These are phyloP conservation scores for Melinaea menophilus DNA, from an alignment of 2,888 invertebrate genomes.

Conservation along the genomic window DNA sequence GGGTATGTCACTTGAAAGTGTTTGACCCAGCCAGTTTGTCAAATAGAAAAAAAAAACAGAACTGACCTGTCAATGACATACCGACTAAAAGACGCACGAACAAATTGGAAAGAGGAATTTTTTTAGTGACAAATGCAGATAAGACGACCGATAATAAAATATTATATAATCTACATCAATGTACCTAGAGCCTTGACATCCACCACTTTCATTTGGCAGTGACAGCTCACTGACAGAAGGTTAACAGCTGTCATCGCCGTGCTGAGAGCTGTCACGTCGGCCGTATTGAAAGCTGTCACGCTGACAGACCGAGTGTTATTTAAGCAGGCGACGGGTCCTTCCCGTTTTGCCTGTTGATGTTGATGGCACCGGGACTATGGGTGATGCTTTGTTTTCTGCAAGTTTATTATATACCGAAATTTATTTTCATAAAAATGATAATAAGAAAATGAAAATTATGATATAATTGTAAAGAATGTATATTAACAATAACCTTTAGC, in stretches of 20 bases:
- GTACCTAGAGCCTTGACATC: conserved; percentile 1
- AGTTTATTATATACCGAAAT: conserved; percentile 13
- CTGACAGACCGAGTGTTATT: neutral
- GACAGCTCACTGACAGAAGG: neutral
- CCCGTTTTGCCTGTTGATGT: conserved; percentile 70
- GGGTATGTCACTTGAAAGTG: no score
- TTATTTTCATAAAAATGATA: neutral
- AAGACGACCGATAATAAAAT: neutral
- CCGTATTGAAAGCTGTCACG: conserved; percentile 3
- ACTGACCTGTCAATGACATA: no score
- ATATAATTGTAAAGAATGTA: neutral
- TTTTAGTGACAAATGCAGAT: neutral
- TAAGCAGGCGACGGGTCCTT: conserved; percentile 62
- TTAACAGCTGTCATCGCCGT: neutral
- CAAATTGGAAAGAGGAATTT: neutral
- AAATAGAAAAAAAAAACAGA: no score
- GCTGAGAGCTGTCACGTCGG: conserved; percentile 1
- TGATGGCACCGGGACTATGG: conserved; percentile 63
- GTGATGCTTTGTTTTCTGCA: conserved; percentile 59
- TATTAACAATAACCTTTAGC: conserved; percentile 25
- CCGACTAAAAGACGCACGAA: no score
- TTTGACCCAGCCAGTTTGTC: no score
- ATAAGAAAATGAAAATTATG: neutral
- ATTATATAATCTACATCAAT: neutral
- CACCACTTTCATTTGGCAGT: neutral